These are phyloP conservation scores for Hypocryptadius cinnamomeus DNA, from an alignment of 2,113 vertebrate species.

Conservation along the genomic window DNA sequence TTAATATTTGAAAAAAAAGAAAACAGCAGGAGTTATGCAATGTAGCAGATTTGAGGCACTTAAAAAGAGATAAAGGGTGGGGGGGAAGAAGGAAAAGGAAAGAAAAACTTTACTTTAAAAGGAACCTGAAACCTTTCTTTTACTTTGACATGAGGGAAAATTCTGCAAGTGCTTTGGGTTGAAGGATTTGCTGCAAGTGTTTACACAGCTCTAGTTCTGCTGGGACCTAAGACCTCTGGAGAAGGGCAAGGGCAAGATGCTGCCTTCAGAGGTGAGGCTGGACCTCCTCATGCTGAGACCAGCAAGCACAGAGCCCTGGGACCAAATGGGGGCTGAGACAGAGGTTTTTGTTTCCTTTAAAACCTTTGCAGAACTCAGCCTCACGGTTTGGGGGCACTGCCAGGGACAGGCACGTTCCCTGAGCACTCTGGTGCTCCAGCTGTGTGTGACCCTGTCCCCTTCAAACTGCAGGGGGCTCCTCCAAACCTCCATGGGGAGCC, in stretches of 20 bases:
- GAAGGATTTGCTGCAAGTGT: neutral
- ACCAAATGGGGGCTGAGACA: neutral
- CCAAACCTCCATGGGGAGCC: neutral
- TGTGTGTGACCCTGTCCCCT: neutral
- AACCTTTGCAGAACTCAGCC: neutral
- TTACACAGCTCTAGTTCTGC: neutral
- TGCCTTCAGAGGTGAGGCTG: neutral
- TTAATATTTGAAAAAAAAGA: neutral
- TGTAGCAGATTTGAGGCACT: neutral
- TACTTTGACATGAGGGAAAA: neutral
- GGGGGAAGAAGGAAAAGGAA: neutral
- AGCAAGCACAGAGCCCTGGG: neutral
- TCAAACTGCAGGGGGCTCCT: neutral
- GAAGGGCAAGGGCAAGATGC: neutral
- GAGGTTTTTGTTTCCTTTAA: accelerated
- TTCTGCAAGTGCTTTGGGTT: neutral
- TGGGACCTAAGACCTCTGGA: neutral
- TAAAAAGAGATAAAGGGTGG: accelerated
- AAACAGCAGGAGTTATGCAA: conserved; percentile 16
- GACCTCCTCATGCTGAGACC: neutral
- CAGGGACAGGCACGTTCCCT: neutral
- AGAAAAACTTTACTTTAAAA: neutral
- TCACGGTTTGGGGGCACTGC: accelerated
- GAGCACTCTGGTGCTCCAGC: accelerated
- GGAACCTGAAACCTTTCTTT: neutral